Conservation (phyloP, 2,888 invertebrate species). For the Eupithecia centaureata region DNA sequence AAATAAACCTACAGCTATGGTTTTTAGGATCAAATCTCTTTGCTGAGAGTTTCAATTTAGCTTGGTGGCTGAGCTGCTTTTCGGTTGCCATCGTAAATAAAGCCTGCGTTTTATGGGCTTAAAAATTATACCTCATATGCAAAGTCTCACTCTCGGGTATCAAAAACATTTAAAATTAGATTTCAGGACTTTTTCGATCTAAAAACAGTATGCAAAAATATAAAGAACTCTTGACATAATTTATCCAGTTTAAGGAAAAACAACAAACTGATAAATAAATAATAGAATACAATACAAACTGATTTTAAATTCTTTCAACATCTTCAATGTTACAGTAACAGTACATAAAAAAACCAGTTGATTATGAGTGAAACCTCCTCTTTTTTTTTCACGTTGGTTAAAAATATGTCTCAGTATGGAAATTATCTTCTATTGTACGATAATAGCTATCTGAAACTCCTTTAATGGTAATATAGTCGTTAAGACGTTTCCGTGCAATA, state of each 20-base stretch:
- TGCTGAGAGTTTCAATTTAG: conserved; percentile 46
- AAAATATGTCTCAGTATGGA: neutral
- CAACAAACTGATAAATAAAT: too few species aligned
- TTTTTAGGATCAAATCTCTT: conserved; percentile 44
- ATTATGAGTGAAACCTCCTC: too few species aligned
- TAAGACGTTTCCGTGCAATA: conserved; percentile 52
- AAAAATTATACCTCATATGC: conserved; percentile 50
- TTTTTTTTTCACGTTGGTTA: too few species aligned
- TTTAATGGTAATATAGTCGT: conserved; percentile 54
- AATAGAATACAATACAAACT: too few species aligned
- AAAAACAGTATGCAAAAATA: neutral
- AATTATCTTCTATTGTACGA: neutral
- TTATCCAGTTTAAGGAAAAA: too few species aligned
- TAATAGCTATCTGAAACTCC: neutral
- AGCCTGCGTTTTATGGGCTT: conserved; percentile 52
- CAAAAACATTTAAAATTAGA: neutral
- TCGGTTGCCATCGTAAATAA: conserved; percentile 53
- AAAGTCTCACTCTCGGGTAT: neutral
- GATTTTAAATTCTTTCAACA: too few species aligned
- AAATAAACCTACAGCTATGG: conserved; percentile 56
- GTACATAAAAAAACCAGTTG: too few species aligned
- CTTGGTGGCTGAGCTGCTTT: conserved; percentile 36
- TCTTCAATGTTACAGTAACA: too few species aligned
- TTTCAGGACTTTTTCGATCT: neutral
- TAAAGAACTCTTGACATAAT: neutral